Base-by-base conservation (phyloP, 2,888 invertebrate species). In the Lasius platythorax region DNA sequence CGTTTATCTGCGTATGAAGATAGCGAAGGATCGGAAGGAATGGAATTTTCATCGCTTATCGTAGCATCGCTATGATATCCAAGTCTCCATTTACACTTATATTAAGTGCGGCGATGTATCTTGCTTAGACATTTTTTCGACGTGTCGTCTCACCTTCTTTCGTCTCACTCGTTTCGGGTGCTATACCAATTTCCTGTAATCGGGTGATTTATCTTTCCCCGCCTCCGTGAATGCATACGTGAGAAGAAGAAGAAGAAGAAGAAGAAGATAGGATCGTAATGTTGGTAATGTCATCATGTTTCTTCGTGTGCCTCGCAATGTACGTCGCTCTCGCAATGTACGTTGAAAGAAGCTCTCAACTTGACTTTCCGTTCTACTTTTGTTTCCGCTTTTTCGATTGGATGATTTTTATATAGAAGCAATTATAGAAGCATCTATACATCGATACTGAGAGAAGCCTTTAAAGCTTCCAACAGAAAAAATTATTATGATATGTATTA, bases 151-250 rank as follows among this genome's bases (percentile, higher is more conserved):
- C 79, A 79, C 72, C 72, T 79, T 50, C 61, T 72, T 79, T 79
- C 61, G 72, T 79, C 46, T 61, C 61, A 23, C 72, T 72, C 61
- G 73, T 81, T 81, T 63, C 79, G 61, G 61, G 23, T 18, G 46
- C 72, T 72, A 61, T 72, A 81, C 73, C 73, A 72, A 81, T 81
- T 46, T 81, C 28, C 73, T 23, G 79, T 81, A 72, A 81, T 81
- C 79, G 73, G 18, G 46, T 81, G 61, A 81, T 81, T 81, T 72
- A 81, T 81, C 79, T 81, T 81, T 18, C 37, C 15, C 30, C n/a
- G 2, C 46, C 46, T 11, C 23, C 37, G 23, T 33, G 61, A 18
- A 46, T 72, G 46, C 46, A 72, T 61, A 61, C 23, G 33, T 61
- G 56, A 70, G 43, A 43, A 43, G 43, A 70, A 43, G 46, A 68